phyloP scores from a whole-genome alignment of 2,113 vertebrate species.

The Sinocyclocheilus grahami region DNA sequence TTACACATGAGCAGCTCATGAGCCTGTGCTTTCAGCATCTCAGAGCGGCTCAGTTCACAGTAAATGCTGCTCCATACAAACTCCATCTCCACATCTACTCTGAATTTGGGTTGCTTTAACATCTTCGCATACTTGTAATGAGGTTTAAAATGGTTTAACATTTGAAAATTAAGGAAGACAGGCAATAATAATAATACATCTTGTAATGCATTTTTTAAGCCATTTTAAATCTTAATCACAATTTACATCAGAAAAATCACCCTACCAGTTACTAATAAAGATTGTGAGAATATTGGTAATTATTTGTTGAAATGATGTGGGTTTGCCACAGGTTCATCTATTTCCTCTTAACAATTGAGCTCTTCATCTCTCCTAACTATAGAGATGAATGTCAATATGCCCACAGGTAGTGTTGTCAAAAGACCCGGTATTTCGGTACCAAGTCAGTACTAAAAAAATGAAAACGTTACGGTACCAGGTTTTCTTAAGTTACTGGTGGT shows the following conservation, averaged over 20 bases:
- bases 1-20: neutral
- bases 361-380: neutral
- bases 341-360: constrained; percentile 16
- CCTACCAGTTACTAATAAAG: neutral
- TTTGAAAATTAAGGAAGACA: neutral
- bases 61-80: no score
- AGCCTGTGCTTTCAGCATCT: neutral
- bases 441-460: no score
- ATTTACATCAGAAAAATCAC: neutral
- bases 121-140: no score
- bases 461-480: no score
- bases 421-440: no score
- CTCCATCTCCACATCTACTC: no score
- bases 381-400: neutral
- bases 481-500: no score
- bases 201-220: neutral
- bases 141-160: neutral
- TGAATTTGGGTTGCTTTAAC: no score
- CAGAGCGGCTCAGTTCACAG: neutral
- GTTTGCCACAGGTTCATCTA: neutral
- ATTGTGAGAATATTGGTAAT: neutral
- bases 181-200: neutral
- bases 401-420: neutral
- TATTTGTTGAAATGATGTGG: constrained; percentile 11
- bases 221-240: neutral